Base-by-base conservation (phyloP, 2,113 vertebrate species). In the Pontoporia blainvillei region DNA sequence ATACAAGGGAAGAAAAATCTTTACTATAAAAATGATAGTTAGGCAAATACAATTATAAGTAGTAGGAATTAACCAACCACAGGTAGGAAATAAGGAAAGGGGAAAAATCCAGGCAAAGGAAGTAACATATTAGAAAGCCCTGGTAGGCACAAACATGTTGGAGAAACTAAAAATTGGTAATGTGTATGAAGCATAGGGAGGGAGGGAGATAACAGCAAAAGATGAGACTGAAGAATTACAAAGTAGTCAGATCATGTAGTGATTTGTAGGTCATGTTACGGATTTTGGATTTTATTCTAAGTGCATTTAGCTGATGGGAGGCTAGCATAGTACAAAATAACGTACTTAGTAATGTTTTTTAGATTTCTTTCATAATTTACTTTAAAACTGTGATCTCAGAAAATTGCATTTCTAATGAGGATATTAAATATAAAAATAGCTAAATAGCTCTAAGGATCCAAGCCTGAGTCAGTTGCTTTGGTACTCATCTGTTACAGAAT, bases 21-120 rank as follows among this genome's bases (percentile, higher is more conserved):
- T 87, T 25, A 78, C 10, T 62, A 66, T 57, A 87, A 93, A 94
- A 93, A 86, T 49, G 36, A 62, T 86, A 86, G 88, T 64, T 95
- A 92, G 10, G 8, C 14, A 96, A 91, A 78, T 23, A 23, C 0
- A 25, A 67, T 69, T 92, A 8, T 62, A 92, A 73, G 10, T 75
- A 76, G 13, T 57, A 49, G 14, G 36, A 87, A 87, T 87, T 95
- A 83, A 44, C 41, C 10, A 41, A 44, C 41, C 10, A 41, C 17
- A 72, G 5, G 29, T 76, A 72, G 67, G 18, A 83, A 71, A 4
- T n/a, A 41, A 61, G 31, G 69, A 73, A 71, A 31, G 0, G 7
- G 11, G 46, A 64, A 31, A 94, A 49, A 84, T 64, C 17, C 21
- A 73, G 34, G 17, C 9, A 94, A 66, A 79, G 34, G 44, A 46